A percentile compares a stretch with the other conserved stretches of the same genome.
Evolutionary conservation across 2,113 vertebrate species (phyloP).

Genomic region (Rutilus rutilus): DNA sequence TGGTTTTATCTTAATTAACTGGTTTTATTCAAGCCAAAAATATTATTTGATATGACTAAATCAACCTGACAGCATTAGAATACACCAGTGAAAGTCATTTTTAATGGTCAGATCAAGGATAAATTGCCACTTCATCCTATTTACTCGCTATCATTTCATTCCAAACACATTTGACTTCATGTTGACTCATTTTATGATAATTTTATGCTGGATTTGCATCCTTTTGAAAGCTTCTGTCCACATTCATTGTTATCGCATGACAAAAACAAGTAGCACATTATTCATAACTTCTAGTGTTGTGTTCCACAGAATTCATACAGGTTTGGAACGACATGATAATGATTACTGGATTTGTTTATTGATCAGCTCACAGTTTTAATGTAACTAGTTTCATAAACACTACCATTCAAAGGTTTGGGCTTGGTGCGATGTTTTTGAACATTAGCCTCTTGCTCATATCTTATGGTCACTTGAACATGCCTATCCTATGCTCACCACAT

Average conservation of each 20-base stretch:
- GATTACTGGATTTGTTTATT: neutral
- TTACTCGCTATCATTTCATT: neutral
- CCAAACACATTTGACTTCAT: neutral
- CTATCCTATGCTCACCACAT: neutral
- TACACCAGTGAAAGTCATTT: neutral
- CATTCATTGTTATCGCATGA: neutral
- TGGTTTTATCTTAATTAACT: neutral
- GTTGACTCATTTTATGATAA: neutral
- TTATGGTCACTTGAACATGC: no score
- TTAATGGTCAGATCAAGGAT: neutral
- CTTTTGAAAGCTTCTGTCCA: neutral
- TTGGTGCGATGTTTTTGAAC: neutral
- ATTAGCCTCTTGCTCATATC: neutral
- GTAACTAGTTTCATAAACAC: neutral
- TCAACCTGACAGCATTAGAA: neutral
- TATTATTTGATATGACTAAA: neutral
- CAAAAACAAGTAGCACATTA: neutral
- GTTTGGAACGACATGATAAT: neutral
- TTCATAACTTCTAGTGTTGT: neutral
- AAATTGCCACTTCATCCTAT: neutral
- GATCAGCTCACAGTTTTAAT: no score
- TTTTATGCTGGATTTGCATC: neutral
- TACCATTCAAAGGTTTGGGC: neutral
- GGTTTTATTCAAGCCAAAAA: neutral
- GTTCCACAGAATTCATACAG: neutral